Evolutionary conservation across 1,140 invertebrate genomes (phyloP).

Genomic region (Odontomachus brunneus): DNA sequence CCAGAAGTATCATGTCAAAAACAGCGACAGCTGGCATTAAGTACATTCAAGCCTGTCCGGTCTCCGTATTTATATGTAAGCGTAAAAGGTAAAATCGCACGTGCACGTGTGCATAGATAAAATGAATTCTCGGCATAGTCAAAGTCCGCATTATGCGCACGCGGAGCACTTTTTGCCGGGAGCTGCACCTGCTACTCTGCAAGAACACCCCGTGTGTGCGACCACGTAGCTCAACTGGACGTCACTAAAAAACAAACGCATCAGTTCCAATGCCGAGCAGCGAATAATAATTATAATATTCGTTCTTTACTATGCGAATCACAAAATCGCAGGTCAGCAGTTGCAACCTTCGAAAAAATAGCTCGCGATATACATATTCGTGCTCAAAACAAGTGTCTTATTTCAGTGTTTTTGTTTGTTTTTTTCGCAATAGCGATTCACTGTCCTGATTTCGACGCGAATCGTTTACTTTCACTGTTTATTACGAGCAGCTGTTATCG

Average conservation of each 20-base stretch:
- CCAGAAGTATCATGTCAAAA: slow-evolving; percentile 2
- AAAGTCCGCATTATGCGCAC: slow-evolving; percentile 63
- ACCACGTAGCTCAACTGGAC: not conserved
- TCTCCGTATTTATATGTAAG: slow-evolving; percentile 30
- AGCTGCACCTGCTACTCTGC: slow-evolving; percentile 55
- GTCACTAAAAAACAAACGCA: slow-evolving; percentile 51
- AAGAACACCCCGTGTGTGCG: slow-evolving; percentile 24
- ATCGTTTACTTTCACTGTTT: too few relatives aligned
- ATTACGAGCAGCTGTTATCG: too few relatives aligned
- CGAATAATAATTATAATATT: slow-evolving; percentile 24
- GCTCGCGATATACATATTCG: not conserved
- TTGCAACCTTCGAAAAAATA: not conserved
- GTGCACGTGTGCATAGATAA: slow-evolving; percentile 4
- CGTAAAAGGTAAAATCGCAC: slow-evolving; percentile 39
- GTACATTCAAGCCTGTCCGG: not conserved
- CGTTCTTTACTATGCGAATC: not conserved
- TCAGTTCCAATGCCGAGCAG: slow-evolving; percentile 39
- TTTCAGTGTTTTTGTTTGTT: too few relatives aligned
- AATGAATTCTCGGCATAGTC: slow-evolving; percentile 53
- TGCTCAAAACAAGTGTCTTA: too few relatives aligned
- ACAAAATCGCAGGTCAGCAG: not conserved
- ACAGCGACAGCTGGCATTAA: not conserved
- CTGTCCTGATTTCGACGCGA: too few relatives aligned
- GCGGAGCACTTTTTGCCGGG: slow-evolving; percentile 46
- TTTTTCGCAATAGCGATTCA: too few relatives aligned